Evolutionary conservation across 1,140 invertebrate species (phyloP), one percentile per base, ranked within the genome.

Genomic region (Drosophila triauraria): DNA sequence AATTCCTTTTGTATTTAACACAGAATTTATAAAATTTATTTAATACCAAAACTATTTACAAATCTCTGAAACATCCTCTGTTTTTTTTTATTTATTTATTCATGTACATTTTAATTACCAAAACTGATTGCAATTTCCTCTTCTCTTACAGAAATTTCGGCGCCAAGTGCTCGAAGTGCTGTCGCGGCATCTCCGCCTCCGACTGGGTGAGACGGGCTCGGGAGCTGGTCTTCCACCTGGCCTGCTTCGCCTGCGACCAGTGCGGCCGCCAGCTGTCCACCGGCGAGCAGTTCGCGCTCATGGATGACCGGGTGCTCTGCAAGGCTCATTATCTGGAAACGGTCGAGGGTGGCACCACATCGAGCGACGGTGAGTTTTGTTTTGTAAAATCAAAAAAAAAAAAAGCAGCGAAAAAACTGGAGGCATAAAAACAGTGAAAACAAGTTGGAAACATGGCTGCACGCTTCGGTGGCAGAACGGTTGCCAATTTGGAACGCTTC

Each of bases 231-330:
- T 99, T 99, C 93, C 99, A 99, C 93, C 94, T 99, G 91, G 99
- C 99, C 3, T 99, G 99, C 94, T 99, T 99, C 93, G 97, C 98
- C 8, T 99, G 99, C 93, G 98, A 99, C 93, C 97, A 97, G 44
- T 99, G 99, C 93, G 98, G 99, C 81, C 94, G 99, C 30, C 99
- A 99, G 93, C 94, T 99, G 38, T 98, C 97, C 46, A 99, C 98
- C 0, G 98, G 98, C 0, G 99, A 99, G 93, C 98, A 99, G 94
- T 99, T 99, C 94, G 98, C 98, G 3, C 94, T 99, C 25, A 96
- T 98, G 90, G 98, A 99, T 76, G 96, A 97, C 88, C 94, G 97
- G 78, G 96, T 99, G 47, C 95, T 99, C 40, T 99, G 98, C 94
- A 99, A 99, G 93, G 96, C 97, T 42, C 98, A 99, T 93, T 99